phyloP scores from a whole-genome alignment of 1,140 invertebrate species.

The Microplitis mediator region DNA sequence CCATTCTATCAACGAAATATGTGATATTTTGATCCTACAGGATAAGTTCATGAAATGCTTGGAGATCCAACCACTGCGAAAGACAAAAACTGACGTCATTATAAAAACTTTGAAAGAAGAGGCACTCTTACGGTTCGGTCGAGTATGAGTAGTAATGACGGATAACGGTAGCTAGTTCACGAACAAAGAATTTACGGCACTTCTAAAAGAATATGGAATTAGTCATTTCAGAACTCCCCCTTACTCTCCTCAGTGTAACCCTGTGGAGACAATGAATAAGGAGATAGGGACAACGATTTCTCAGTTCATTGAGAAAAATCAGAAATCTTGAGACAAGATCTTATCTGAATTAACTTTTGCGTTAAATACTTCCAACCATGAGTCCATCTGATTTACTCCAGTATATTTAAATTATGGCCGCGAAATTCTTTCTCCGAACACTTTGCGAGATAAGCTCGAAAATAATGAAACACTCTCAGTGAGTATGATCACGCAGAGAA shows the following conservation, averaged over 20 bases:
- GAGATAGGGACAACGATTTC: neutral
- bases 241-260: neutral
- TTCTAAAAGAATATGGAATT: neutral
- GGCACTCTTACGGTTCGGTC: constrained; percentile 42
- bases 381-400: neutral
- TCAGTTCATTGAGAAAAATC: neutral
- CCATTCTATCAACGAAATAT: neutral
- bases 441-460: no score
- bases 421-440: neutral
- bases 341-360: neutral
- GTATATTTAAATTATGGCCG: neutral
- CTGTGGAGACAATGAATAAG: neutral
- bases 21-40: neutral
- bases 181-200: neutral
- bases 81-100: constrained; percentile 35
- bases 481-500: no score
- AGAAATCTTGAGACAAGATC: neutral
- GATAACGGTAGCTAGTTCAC: neutral
- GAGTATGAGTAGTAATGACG: neutral
- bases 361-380: neutral
- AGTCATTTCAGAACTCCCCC: neutral
- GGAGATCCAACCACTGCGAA: constrained; percentile 29
- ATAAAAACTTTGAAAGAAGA: constrained; percentile 35
- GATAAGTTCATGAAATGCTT: constrained; percentile 28
- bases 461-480: no score